Conservation (phyloP, 2,797 vertebrate species). For the Euphonia xanthogaster region DNA sequence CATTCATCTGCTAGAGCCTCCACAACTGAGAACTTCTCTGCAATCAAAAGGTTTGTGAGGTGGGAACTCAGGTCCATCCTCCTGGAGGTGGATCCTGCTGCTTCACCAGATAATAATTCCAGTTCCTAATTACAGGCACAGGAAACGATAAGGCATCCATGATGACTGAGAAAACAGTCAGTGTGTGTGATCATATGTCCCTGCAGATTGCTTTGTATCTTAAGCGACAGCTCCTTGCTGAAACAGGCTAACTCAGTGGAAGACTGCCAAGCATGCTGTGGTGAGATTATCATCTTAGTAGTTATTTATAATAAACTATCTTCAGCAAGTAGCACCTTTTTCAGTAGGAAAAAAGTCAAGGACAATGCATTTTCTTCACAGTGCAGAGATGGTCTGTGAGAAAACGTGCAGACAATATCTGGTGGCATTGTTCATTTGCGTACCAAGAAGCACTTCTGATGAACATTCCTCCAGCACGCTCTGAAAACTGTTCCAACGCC, state of each 20-base stretch:
- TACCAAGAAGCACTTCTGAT: background rate
- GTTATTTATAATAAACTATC: slow-evolving; percentile 59
- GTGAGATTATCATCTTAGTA: slow-evolving; percentile 66
- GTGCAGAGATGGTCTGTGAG: background rate
- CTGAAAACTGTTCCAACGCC: background rate
- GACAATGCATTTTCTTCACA: background rate
- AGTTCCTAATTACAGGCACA: slow-evolving; percentile 51
- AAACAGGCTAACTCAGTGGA: slow-evolving; percentile 67
- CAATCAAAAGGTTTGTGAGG: background rate
- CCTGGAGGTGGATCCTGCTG: slow-evolving; percentile 18
- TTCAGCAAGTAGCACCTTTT: slow-evolving; percentile 51
- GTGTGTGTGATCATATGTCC: slow-evolving; percentile 65
- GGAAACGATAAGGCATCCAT: slow-evolving; percentile 62
- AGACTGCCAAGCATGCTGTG: slow-evolving; percentile 60
- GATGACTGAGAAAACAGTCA: slow-evolving; percentile 66
- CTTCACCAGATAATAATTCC: slow-evolving; percentile 37
- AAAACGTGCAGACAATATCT: background rate
- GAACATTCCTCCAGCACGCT: background rate
- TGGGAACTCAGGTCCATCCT: background rate
- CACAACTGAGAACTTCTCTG: background rate
- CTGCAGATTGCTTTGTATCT: slow-evolving; percentile 67
- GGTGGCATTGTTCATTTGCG: background rate
- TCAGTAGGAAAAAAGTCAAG: slow-evolving; percentile 39
- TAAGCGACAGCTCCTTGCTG: slow-evolving; percentile 62
- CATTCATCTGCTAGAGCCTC: background rate